These are phyloP conservation scores for Notiomystis cincta DNA, from an alignment of 2,113 vertebrate genomes.

Conservation along the genomic window DNA sequence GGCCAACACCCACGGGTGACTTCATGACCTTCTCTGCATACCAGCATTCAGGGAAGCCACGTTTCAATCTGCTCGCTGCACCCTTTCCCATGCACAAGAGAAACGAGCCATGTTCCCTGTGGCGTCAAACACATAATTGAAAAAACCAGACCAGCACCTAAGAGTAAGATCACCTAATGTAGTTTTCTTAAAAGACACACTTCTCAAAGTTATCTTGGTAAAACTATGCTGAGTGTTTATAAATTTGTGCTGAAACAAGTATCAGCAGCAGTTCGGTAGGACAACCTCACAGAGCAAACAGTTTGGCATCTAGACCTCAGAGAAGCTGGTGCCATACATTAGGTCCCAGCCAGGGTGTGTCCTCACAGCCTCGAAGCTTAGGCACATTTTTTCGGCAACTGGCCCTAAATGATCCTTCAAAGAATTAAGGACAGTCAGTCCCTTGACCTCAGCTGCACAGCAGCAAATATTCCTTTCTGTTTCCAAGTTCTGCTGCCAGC, in stretches of 20 bases:
- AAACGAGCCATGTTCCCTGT: background rate
- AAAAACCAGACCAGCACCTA: background rate
- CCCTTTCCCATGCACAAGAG: background rate
- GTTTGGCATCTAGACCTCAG: background rate
- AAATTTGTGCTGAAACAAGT: background rate
- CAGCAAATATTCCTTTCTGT: background rate
- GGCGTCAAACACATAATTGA: background rate
- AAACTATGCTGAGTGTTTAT: background rate
- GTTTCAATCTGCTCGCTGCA: background rate
- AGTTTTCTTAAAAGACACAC: background rate
- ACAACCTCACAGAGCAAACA: background rate
- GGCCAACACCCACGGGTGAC: background rate
- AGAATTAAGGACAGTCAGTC: background rate
- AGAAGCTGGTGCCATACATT: background rate
- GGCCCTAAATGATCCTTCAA: background rate
- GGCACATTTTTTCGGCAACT: background rate
- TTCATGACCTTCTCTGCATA: background rate
- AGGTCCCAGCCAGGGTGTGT: background rate
- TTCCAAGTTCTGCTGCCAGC: background rate
- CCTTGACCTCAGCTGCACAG: background rate
- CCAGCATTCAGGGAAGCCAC: background rate
- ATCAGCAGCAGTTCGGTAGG: background rate
- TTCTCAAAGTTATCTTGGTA: background rate
- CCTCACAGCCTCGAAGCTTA: rapidly evolving
- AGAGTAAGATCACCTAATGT: background rate